Base-by-base conservation (phyloP, 2,113 vertebrate species). In the Dipodomys merriami region DNA sequence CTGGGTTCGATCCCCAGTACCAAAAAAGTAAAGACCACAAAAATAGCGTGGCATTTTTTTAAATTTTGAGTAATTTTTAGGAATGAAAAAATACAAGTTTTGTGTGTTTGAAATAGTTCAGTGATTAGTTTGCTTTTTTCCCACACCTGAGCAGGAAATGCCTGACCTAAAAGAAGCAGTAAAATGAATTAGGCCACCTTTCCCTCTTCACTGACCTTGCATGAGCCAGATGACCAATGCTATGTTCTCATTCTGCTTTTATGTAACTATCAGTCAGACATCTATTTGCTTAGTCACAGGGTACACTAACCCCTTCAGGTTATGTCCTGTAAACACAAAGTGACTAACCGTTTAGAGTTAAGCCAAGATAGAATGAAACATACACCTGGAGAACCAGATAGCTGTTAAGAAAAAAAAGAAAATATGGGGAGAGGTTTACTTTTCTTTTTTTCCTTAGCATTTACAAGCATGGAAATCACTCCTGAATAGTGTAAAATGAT, bases 301-400 rank as follows among this genome's bases (percentile, higher is more conserved):
- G 11, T 29, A 72, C 25, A 67, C 1, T 19, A 23, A 27, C 0
- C 11, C 53, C 16, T 35, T 2, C 0, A 72, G 19, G 6, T 7
- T 23, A 27, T 68, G 4, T 79, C 18, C 7, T 33, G 13, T 73
- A 62, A 72, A 19, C 1, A 74, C 25, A 53, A 22, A 15, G 12
- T 49, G 19, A 13, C 9, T 46, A 46, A 68, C 7, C n/a, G 11
- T 20, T 83, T 19, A 68, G 53, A 18, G 27, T 39, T 60, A 62
- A 44, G 8, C 8, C n/a, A 11, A 49, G 1, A 27, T 6, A 53
- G 8, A 5, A 74, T 12, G 72, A 25, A 78, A 79, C 18, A 9
- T 20, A 6, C 74, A 74, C 46, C 35, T 11, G 62, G 25, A 44
- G 49, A 12, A 10, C 25, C 64, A 12, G 9, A 18, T 62, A 33